Percentiles rank a stretch among this genome's conserved stretches.
phyloP scores from a whole-genome alignment of 2,113 vertebrate species.

The Eidolon helvum region DNA sequence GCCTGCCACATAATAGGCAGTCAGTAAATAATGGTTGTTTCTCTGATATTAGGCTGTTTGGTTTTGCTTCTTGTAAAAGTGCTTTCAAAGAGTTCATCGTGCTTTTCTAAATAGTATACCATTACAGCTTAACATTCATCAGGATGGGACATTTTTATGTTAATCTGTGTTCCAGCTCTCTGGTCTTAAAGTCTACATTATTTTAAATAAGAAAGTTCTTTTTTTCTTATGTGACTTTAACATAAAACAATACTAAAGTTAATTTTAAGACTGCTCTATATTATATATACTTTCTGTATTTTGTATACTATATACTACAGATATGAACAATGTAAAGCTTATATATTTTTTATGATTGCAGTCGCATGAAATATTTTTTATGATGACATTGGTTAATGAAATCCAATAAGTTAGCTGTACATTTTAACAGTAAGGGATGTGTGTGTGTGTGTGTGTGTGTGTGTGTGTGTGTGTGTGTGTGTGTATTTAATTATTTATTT shows the following conservation, averaged over 20 bases:
- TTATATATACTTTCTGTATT: not conserved
- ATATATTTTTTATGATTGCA: too few species aligned
- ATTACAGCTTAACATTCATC: not conserved
- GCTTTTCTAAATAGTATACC: not conserved
- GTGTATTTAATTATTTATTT: too few species aligned
- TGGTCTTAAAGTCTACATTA: not conserved
- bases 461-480: too few species aligned
- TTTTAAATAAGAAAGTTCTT: not conserved
- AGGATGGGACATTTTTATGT: not conserved
- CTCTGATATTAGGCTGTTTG: not conserved
- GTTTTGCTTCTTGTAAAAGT: not conserved
- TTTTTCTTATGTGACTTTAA: not conserved
- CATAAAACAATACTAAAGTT: not conserved
- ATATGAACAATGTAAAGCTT: not conserved
- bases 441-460: too few species aligned
- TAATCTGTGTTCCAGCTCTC: not conserved
- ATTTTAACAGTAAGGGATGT: too few species aligned
- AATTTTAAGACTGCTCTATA: not conserved
- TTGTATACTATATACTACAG: not conserved
- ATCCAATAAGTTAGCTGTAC: too few species aligned
- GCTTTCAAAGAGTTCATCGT: not conserved
- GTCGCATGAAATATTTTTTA: too few species aligned
- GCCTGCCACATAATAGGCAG: not conserved
- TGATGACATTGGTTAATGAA: too few species aligned
- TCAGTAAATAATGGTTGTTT: not conserved